Conservation (phyloP, 53 echinoderm and acorn worm species). For the Antedon mediterranea region DNA sequence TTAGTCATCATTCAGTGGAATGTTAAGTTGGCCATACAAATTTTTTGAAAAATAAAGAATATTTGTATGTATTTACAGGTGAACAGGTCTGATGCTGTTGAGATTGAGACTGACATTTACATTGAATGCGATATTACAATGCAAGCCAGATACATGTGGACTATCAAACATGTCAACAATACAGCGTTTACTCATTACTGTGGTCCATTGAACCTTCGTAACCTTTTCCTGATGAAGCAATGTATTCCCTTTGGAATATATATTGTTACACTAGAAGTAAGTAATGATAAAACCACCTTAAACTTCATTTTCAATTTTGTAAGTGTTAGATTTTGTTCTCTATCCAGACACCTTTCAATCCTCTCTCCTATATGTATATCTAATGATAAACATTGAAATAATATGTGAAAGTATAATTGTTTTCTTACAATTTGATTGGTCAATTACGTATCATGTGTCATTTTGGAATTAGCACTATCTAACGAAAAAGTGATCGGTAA, state of each 20-base stretch:
- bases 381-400: too few relatives aligned
- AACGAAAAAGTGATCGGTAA: too few relatives aligned
- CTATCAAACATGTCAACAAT: conserved; percentile 19
- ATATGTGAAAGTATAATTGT: too few relatives aligned
- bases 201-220: conserved; percentile 41
- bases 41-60: too few relatives aligned
- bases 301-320: background rate
- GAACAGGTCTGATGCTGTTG: conserved; percentile 41
- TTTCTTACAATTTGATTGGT: too few relatives aligned
- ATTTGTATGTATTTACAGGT: conserved; percentile 32
- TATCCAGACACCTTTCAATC: too few relatives aligned
- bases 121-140: conserved; percentile 65
- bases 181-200: conserved; percentile 6
- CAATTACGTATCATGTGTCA: too few relatives aligned
- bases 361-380: too few relatives aligned
- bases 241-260: conserved; percentile 40
- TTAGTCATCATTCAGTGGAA: too few relatives aligned
- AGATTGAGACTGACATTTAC: conserved; percentile 46
- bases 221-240: conserved; percentile 45
- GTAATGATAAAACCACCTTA: background rate
- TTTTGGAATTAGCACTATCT: too few relatives aligned
- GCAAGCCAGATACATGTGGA: conserved; percentile 45
- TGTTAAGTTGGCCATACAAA: too few relatives aligned
- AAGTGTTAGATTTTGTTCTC: too few relatives aligned
- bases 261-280: conserved; percentile 45